Conservation (phyloP, 35 echinoderm and acorn worm genomes). For the Hemicentrotus pulcherrimus region DNA sequence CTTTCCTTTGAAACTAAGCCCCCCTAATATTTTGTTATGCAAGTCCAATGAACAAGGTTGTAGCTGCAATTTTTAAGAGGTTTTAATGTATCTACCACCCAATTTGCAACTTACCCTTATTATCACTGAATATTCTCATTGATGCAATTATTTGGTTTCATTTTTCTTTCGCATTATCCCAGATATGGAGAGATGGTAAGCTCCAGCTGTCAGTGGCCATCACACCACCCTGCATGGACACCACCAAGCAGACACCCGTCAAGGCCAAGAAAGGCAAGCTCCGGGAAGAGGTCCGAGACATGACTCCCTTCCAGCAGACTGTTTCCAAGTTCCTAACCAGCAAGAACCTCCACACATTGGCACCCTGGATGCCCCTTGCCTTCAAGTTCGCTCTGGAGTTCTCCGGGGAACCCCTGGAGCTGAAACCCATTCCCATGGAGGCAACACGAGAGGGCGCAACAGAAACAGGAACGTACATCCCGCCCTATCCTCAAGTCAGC, state of each 20-base stretch:
- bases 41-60: too few species aligned
- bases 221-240: conserved; percentile 37
- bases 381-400: conserved; percentile 45
- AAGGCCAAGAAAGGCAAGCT: conserved; percentile 58
- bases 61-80: background rate
- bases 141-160: background rate
- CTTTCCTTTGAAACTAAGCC: too few species aligned
- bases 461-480: conserved; percentile 74
- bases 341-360: conserved; percentile 66
- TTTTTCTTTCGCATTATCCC: background rate
- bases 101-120: background rate
- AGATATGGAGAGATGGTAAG: conserved; percentile 54
- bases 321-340: conserved; percentile 71
- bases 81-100: background rate
- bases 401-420: conserved; percentile 29
- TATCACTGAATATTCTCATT: too few species aligned
- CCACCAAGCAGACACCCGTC: conserved; percentile 10
- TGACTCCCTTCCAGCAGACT: conserved; percentile 66
- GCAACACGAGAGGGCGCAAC: background rate
- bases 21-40: too few species aligned
- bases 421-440: background rate
- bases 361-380: conserved; percentile 61
- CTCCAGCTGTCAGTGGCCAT: conserved; percentile 72
- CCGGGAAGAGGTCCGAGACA: conserved; percentile 52
- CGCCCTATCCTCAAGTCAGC: conserved; percentile 67